These are phyloP conservation scores for Chaetodon auriga DNA, from an alignment of 2,113 vertebrate genomes.

Conservation along the genomic window DNA sequence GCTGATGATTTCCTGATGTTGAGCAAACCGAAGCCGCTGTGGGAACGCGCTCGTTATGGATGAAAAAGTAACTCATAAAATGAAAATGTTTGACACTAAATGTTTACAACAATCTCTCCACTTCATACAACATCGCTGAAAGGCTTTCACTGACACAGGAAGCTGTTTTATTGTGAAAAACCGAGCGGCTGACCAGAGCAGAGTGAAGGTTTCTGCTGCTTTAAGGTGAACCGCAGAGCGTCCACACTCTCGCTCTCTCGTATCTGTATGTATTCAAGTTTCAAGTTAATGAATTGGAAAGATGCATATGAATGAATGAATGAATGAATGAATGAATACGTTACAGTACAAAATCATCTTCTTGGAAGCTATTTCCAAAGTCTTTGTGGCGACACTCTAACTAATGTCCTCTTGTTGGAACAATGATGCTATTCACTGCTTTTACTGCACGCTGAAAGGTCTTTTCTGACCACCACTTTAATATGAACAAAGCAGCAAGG, in stretches of 20 bases:
- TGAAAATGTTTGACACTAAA: background rate
- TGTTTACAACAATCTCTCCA: constrained; percentile 27
- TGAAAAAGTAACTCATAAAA: constrained; percentile 22
- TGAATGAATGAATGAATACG: constrained; percentile 31
- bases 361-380: constrained; percentile 24
- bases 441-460: constrained; percentile 9
- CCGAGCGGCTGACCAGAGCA: background rate
- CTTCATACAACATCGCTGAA: constrained; percentile 4
- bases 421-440: background rate
- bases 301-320: constrained; percentile 25
- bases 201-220: constrained; percentile 5
- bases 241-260: constrained; percentile 6
- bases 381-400: background rate
- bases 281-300: constrained; percentile 28
- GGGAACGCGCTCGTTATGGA: constrained; percentile 31
- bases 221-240: background rate
- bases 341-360: constrained; percentile 29
- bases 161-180: constrained; percentile 31
- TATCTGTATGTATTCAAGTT: constrained; percentile 12
- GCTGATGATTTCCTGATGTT: constrained; percentile 54
- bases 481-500: constrained; percentile 28
- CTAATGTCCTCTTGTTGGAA: constrained; percentile 12
- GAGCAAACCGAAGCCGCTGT: constrained; percentile 46
- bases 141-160: constrained; percentile 6
- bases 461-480: constrained; percentile 23